Evolutionary conservation across 1,140 invertebrate genomes (phyloP).

Genomic region (Ceratoteleas bidentatus): DNA sequence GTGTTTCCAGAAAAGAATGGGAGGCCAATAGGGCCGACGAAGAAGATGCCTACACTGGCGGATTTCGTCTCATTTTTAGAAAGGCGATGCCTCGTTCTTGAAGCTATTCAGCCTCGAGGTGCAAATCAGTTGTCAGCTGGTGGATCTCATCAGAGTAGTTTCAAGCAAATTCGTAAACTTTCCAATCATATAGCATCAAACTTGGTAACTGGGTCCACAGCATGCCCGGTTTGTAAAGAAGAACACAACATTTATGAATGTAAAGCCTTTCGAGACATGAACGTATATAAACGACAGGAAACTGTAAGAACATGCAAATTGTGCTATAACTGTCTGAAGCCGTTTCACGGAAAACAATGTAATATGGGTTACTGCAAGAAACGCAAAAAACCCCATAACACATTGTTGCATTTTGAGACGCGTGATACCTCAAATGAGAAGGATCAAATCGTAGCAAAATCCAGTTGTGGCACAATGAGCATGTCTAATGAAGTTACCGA

Average conservation of each 20-base stretch:
- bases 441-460: neutral
- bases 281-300: slow-evolving; percentile 6
- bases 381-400: slow-evolving; percentile 12
- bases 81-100: slow-evolving; percentile 13
- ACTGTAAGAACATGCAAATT: slow-evolving; percentile 5
- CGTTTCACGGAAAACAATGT: slow-evolving; percentile 18
- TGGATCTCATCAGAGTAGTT: neutral
- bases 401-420: slow-evolving; percentile 15
- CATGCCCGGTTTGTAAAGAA: slow-evolving; percentile 13
- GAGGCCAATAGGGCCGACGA: slow-evolving; percentile 47
- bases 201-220: neutral
- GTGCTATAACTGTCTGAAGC: slow-evolving; percentile 26
- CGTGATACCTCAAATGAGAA: neutral
- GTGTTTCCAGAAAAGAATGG: slow-evolving; percentile 18
- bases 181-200: slow-evolving; percentile 1
- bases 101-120: slow-evolving; percentile 1
- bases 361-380: slow-evolving; percentile 2
- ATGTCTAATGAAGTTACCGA: neutral
- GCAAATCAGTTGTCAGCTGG: neutral
- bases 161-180: neutral
- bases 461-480: neutral
- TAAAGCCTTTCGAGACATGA: slow-evolving; percentile 14
- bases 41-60: slow-evolving; percentile 3
- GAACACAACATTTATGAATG: slow-evolving; percentile 8
- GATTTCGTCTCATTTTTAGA: slow-evolving; percentile 24